Percentiles rank a stretch among this genome's conserved stretches.
Evolutionary conservation across 2,888 invertebrate genomes (phyloP).

Genomic region (Serrognathus titanus): DNA sequence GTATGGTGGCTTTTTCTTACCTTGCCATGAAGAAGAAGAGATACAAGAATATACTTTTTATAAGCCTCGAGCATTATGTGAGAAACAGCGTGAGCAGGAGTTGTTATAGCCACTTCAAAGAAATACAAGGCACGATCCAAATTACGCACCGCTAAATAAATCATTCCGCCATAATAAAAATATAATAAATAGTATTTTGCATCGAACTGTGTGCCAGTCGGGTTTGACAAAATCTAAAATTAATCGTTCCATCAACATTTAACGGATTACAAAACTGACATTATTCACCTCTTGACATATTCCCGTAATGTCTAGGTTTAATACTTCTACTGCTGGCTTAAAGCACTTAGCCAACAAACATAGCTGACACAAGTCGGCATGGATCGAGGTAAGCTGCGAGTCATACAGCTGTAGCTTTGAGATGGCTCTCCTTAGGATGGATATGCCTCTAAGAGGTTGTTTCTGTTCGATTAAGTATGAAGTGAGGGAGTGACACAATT

Average conservation of each 20-base stretch:
- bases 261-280: slow-evolving; percentile 11
- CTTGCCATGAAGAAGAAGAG: slow-evolving; percentile 88
- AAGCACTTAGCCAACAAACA: slow-evolving; percentile 89
- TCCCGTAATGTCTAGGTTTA: slow-evolving; percentile 88
- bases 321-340: slow-evolving; percentile 83
- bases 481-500: slow-evolving; percentile 82
- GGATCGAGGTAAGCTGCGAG: slow-evolving; percentile 89
- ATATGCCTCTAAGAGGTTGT: slow-evolving; percentile 80
- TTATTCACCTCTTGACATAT: slow-evolving; percentile 75
- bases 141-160: slow-evolving; percentile 90
- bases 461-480: slow-evolving; percentile 73
- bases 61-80: slow-evolving; percentile 97
- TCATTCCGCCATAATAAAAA: slow-evolving; percentile 98
- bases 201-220: slow-evolving; percentile 70
- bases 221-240: slow-evolving; percentile 37
- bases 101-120: slow-evolving; percentile 93
- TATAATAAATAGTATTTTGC: slow-evolving; percentile 88
- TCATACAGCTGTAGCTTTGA: slow-evolving; percentile 83
- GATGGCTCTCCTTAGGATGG: slow-evolving; percentile 77
- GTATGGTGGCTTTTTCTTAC: slow-evolving; percentile 50
- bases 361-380: slow-evolving; percentile 89
- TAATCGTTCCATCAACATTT: background rate
- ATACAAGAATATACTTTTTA: slow-evolving; percentile 92
- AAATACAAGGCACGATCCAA: slow-evolving; percentile 91
- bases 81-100: slow-evolving; percentile 91